A percentile compares a stretch with the other conserved stretches of the same genome.
These are phyloP conservation scores for Calonectris borealis DNA, from an alignment of 2,113 vertebrate genomes.

Conservation along the genomic window DNA sequence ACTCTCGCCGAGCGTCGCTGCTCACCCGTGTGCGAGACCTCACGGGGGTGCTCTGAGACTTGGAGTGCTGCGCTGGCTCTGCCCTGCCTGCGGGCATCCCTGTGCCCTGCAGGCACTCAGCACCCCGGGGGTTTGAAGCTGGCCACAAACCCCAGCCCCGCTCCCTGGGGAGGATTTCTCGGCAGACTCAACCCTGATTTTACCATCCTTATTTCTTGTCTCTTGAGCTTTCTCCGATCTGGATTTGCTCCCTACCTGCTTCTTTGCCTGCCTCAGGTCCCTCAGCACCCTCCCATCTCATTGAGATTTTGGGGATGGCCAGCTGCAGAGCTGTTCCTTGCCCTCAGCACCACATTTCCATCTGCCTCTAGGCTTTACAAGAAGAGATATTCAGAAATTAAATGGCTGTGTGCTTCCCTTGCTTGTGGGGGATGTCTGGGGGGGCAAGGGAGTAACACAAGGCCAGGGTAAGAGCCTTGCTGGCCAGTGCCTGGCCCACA, in stretches of 20 bases:
- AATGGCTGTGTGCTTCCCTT: not conserved
- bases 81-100: not conserved
- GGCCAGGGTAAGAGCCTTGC: not conserved
- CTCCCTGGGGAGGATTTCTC: not conserved
- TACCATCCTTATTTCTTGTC: not conserved
- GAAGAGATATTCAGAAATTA: not conserved
- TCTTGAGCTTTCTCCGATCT: not conserved
- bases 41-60: not conserved
- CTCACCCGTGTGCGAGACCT: not conserved
- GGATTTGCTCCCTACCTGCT: not conserved
- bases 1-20: not conserved
- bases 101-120: not conserved
- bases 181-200: not conserved
- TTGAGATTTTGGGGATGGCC: not conserved
- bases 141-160: not conserved
- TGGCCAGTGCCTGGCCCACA: not conserved
- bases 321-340: not conserved
- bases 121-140: not conserved
- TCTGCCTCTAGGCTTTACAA: not conserved
- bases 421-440: not conserved
- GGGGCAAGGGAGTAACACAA: not conserved
- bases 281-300: not conserved
- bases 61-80: not conserved
- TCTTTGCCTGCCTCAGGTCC: not conserved
- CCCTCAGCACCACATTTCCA: not conserved